Conservation (phyloP, 2,888 invertebrate species). For the Thymelicus acteon region DNA sequence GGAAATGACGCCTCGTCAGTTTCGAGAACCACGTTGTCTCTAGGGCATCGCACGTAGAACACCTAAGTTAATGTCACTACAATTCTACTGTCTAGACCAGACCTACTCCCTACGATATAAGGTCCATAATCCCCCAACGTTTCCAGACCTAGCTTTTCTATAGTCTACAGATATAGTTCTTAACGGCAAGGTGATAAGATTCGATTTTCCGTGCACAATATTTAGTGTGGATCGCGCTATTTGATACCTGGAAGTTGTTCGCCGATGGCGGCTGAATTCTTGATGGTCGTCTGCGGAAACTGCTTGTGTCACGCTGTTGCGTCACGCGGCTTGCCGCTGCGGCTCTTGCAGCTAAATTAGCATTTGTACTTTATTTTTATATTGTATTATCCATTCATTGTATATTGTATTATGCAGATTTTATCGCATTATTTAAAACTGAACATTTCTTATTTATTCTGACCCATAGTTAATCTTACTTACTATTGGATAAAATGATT, state of each 20-base stretch:
- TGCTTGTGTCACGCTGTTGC: background rate
- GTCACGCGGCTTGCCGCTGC: background rate
- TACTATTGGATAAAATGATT: too few relatives aligned
- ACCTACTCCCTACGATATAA: background rate
- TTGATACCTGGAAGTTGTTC: constrained; percentile 7
- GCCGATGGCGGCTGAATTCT: background rate
- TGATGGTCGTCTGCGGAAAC: background rate
- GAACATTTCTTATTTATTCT: too few relatives aligned
- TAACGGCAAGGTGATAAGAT: constrained; percentile 5
- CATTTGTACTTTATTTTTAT: too few relatives aligned
- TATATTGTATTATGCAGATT: too few relatives aligned
- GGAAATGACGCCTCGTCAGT: constrained; percentile 28
- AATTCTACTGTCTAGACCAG: background rate
- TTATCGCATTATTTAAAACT: too few relatives aligned
- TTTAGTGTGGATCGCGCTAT: background rate
- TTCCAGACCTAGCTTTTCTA: background rate
- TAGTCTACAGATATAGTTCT: background rate
- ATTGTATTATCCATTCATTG: too few relatives aligned
- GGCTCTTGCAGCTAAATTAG: background rate
- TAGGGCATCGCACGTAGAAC: constrained; percentile 9
- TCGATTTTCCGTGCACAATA: constrained; percentile 10
- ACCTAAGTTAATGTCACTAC: background rate
- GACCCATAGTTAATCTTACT: too few relatives aligned
- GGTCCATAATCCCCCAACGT: background rate
- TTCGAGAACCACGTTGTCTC: constrained; percentile 13